Conservation (phyloP, 2,888 invertebrate species). For the Muschampia plurimacula region DNA sequence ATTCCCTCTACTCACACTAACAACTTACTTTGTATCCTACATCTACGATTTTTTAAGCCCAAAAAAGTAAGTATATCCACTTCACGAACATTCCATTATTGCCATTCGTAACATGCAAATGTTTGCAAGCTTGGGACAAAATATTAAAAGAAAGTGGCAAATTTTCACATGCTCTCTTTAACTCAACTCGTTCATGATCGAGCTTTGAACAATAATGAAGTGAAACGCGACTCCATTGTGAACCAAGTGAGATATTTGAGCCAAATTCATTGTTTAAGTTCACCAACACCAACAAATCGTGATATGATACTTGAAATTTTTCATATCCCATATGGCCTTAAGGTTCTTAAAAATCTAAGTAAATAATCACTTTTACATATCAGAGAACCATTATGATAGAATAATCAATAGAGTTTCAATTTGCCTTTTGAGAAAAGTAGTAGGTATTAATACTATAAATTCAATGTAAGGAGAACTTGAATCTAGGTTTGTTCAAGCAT, state of each 20-base stretch:
- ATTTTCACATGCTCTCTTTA: conserved; percentile 37
- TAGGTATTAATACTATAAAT: neutral
- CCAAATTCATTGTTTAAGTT: conserved; percentile 27
- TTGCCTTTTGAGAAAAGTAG: neutral
- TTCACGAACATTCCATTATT: neutral
- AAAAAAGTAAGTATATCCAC: neutral
- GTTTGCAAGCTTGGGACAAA: conserved; percentile 19
- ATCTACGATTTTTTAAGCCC: neutral
- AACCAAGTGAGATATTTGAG: conserved; percentile 26
- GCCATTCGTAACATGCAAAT: conserved; percentile 16
- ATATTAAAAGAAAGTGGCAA: conserved; percentile 28
- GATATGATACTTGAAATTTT: neutral
- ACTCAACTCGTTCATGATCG: conserved; percentile 21
- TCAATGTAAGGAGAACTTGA: neutral
- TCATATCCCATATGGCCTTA: neutral
- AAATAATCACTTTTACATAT: neutral
- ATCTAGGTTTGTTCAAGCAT: neutral
- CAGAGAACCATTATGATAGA: no score
- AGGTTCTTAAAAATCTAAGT: neutral
- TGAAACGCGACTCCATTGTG: conserved; percentile 26
- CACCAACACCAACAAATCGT: conserved; percentile 6
- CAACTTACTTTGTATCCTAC: no score
- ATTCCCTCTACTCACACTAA: no score
- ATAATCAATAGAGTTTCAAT: neutral
- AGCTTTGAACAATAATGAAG: conserved; percentile 34